Evolutionary conservation across 2,888 invertebrate species (phyloP), one percentile per base, ranked within the genome.

Genomic region (Clostera curtula): DNA sequence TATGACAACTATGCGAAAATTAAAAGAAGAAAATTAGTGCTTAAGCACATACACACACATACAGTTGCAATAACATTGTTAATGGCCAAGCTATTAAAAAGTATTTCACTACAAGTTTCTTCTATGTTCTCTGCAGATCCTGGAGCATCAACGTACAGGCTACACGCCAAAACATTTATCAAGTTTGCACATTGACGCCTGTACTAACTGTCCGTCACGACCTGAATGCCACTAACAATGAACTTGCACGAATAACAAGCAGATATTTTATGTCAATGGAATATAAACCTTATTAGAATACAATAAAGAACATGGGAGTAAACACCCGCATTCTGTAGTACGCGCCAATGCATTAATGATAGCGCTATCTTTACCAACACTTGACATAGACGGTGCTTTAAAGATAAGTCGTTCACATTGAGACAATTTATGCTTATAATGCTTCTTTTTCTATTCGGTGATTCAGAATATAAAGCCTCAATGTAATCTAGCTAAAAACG

Each of bases 281-380:
- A 46, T 41, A 27, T 40, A 2, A 24, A 45, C 49, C 34, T 41
- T 60, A 47, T 16, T 0, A 0, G 5, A 2, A 23, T 4, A 12
- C 0, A 5, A 48, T 53, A 67, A 40, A 42, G 29, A 27, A 27
- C 25, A 25, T 33, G 38, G 27, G 25, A 24, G 10, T 7, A 12
- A 18, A 24, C 34, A 41, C 80, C 80, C 80, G 80, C 76, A 80
- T 80, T 39, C 39, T 38, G 43, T 49, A 51, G 41, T 62, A 77
- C 70, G 75, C 74, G 67, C 58, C 68, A 68, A 40, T 64, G 77
- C 59, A 56, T 66, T 43, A 40, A 47, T 60, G 76, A 76, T 75
- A 75, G 50, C 43, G 46, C 50, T 75, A 76, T 75, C 73, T 56
- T 45, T 50, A 57, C 49, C 39, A 70, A 60, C 75, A 75, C 77